Evolutionary conservation across 1,140 invertebrate species (phyloP).

Genomic region (Brachystomella parvula): DNA sequence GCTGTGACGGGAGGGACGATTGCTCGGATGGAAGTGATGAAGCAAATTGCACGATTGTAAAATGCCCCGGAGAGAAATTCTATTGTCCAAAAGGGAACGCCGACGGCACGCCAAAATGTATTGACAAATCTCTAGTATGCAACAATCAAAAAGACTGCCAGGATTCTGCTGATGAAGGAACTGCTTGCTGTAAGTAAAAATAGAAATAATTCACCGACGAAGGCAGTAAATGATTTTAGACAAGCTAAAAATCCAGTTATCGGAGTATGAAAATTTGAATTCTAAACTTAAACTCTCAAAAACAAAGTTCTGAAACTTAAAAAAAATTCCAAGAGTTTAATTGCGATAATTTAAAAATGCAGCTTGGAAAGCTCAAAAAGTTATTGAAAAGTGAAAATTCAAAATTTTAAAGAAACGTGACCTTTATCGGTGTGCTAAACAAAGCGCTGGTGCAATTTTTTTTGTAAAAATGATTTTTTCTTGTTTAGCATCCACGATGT

Average conservation of each 20-base stretch:
- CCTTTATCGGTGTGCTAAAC: too few species aligned
- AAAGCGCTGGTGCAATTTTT: constrained; percentile 1
- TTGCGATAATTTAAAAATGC: too few species aligned
- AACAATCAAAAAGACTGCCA: constrained; percentile 81
- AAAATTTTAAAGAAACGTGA: too few species aligned
- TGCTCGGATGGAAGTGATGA: constrained; percentile 83
- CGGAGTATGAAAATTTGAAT: too few species aligned
- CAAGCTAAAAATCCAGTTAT: too few species aligned
- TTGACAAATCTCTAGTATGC: constrained; percentile 76
- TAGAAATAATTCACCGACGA: constrained; percentile 33
- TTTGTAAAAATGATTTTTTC: constrained; percentile 20
- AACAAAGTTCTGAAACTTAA: too few species aligned
- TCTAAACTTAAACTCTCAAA: too few species aligned
- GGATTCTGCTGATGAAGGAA: constrained; percentile 81
- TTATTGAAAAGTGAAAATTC: too few species aligned
- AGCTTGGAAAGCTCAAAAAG: too few species aligned
- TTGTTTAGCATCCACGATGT: constrained; percentile 61
- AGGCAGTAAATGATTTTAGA: too few species aligned
- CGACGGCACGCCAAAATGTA: constrained; percentile 70
- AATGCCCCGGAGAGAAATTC: constrained; percentile 56
- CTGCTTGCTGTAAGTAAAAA: constrained; percentile 69
- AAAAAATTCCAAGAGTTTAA: too few species aligned
- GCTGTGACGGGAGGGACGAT: constrained; percentile 65
- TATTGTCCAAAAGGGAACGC: constrained; percentile 49
- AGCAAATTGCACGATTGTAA: constrained; percentile 75